phyloP scores from a whole-genome alignment of 2,888 invertebrate species.

The Coenonympha arcania region DNA sequence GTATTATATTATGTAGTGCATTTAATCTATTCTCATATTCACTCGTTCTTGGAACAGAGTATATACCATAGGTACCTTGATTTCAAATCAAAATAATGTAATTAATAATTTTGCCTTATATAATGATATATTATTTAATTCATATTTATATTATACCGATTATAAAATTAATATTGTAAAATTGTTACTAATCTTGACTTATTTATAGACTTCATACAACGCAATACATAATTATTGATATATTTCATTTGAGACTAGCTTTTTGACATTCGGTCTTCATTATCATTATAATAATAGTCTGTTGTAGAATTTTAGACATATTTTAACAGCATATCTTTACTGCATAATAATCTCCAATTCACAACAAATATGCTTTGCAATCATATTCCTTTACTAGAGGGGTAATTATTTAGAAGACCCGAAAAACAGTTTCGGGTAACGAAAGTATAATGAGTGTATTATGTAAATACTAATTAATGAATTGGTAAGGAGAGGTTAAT shows the following conservation, averaged over 20 bases:
- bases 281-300: constrained; percentile 10
- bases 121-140: not conserved
- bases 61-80: not conserved
- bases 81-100: not conserved
- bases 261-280: constrained; percentile 55
- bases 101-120: not conserved
- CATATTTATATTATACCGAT: not conserved
- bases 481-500: not conserved
- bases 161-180: not conserved
- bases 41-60: too few species aligned
- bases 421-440: not conserved
- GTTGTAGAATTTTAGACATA: constrained; percentile 5
- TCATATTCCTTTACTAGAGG: constrained; percentile 70
- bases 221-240: not conserved
- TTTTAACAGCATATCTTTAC: constrained; percentile 3
- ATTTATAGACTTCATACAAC: not conserved
- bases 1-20: too few species aligned
- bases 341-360: constrained; percentile 11
- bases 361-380: constrained; percentile 17
- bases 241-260: constrained; percentile 66
- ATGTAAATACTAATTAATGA: not conserved
- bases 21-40: too few species aligned
- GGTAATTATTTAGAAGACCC: not conserved
- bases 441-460: not conserved
- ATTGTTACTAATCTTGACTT: not conserved